phyloP scores from a whole-genome alignment of 2,888 invertebrate genomes.

The Stenchaetothrips biformis region DNA sequence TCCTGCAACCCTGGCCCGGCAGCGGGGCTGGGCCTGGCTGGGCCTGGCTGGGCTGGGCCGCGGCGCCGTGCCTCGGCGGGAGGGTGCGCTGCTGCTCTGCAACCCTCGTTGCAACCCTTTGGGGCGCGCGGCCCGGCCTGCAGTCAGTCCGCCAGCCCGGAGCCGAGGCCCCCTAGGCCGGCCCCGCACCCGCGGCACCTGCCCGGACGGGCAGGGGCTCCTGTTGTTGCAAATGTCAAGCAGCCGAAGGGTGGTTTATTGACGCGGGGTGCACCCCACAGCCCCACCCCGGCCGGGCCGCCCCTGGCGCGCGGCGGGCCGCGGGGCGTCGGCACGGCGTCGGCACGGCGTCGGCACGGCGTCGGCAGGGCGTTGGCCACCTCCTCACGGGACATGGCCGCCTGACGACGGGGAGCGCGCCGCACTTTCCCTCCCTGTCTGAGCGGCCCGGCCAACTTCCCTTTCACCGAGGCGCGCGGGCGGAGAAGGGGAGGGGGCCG shows the following conservation, averaged over 20 bases:
- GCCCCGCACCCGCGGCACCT: no score
- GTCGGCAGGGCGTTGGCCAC: not conserved
- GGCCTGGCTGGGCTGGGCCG: not conserved
- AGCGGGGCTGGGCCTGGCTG: not conserved
- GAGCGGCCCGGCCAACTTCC: no score
- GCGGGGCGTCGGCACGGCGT: no score
- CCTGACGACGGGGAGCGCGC: not conserved
- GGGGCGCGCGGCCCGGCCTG: not conserved
- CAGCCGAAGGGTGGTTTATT: not conserved
- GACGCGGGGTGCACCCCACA: not conserved
- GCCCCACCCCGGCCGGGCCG: not conserved
- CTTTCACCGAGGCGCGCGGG: no score
- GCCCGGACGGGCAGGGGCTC: not conserved
- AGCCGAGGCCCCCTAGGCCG: no score
- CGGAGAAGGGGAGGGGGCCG: no score
- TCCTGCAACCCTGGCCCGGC: not conserved
- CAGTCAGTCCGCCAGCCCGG: not conserved
- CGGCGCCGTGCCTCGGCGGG: not conserved
- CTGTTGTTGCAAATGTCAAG: not conserved
- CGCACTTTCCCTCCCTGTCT: not conserved
- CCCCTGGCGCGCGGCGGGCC: no score
- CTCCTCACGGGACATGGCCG: not conserved
- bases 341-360: no score
- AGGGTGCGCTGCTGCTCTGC: no score
- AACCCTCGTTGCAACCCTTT: not conserved